A percentile compares a stretch with the other conserved stretches of the same genome.
Conservation (phyloP, 2,797 vertebrate genomes). For the Hydrophis major region DNA sequence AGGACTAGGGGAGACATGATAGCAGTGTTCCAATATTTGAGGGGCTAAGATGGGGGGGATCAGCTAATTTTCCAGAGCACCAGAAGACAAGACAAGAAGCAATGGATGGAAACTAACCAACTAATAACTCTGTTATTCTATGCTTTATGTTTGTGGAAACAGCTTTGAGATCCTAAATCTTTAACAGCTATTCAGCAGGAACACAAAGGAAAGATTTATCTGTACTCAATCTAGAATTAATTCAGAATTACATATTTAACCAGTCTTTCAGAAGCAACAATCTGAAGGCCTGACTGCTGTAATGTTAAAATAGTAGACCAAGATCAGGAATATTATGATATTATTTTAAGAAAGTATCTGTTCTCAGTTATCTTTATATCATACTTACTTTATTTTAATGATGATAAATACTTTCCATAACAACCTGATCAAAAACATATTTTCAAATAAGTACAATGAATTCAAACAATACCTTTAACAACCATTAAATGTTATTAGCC, state of each 20-base stretch:
- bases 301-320: not conserved
- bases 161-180: not conserved
- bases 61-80: no score
- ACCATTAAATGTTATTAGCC: slow-evolving; percentile 31
- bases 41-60: no score
- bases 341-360: slow-evolving; percentile 15
- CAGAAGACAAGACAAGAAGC: no score
- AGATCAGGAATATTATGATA: not conserved
- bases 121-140: no score
- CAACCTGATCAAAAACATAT: slow-evolving; percentile 42
- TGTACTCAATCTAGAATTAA: not conserved
- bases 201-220: not conserved
- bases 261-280: not conserved
- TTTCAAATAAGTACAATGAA: slow-evolving; percentile 37
- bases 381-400: not conserved
- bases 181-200: not conserved
- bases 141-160: not conserved
- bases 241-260: slow-evolving; percentile 6
- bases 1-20: no score
- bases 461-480: slow-evolving; percentile 29
- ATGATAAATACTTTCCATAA: slow-evolving; percentile 36
- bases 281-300: not conserved
- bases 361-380: slow-evolving; percentile 21
- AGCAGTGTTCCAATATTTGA: no score
- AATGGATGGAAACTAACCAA: no score